Evolutionary conservation across 2,888 invertebrate genomes (phyloP).

Genomic region (Chymomyza fuscimana): DNA sequence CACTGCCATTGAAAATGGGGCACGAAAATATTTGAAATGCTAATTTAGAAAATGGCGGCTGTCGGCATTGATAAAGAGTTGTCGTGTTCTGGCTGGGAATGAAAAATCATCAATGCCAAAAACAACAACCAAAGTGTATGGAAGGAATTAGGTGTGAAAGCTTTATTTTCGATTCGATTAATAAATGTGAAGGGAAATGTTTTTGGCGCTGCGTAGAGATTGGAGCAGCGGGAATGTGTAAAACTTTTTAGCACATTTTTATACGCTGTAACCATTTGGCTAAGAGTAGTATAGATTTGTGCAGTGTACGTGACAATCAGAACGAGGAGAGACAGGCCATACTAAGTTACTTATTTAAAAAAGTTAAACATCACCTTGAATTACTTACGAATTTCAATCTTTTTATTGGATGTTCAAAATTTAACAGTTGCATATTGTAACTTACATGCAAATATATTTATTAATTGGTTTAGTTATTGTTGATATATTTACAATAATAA

Average conservation of each 20-base stretch:
- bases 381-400: too few species aligned
- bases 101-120: neutral
- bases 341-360: too few species aligned
- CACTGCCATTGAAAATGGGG: neutral
- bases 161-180: neutral
- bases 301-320: too few species aligned
- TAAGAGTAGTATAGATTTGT: too few species aligned
- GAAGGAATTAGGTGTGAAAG: constrained; percentile 27
- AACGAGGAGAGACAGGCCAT: too few species aligned
- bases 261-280: neutral
- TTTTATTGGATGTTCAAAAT: too few species aligned
- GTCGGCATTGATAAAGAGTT: constrained; percentile 30
- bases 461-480: too few species aligned
- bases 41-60: constrained; percentile 41
- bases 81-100: neutral
- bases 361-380: too few species aligned
- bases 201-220: neutral
- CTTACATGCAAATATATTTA: too few species aligned
- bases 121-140: neutral
- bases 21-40: constrained; percentile 27
- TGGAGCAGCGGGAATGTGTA: neutral
- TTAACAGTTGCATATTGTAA: too few species aligned
- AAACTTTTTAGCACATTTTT: constrained; percentile 6
- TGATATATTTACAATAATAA: too few species aligned
- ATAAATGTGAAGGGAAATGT: neutral